Conservation (phyloP, 1,140 invertebrate species). For the Ceratina japonica region DNA sequence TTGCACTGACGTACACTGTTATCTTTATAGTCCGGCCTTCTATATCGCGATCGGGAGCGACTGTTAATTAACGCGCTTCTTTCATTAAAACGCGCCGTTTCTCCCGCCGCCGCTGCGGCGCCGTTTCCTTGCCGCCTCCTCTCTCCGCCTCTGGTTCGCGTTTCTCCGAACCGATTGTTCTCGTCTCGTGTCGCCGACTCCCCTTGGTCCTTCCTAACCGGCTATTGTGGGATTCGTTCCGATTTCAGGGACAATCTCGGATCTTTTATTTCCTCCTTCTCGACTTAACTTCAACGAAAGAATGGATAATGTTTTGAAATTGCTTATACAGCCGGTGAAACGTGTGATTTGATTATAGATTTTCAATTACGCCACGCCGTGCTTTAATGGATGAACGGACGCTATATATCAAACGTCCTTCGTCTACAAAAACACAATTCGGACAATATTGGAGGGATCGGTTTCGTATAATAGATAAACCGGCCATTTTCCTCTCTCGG, state of each 20-base stretch:
- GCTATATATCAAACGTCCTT: no score
- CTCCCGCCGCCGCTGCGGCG: no score
- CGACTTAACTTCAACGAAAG: background rate
- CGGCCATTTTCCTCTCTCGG: no score
- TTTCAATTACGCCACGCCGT: no score
- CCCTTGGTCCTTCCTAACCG: background rate
- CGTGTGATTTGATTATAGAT: no score
- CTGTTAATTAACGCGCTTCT: slow-evolving; percentile 65
- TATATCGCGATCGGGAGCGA: slow-evolving; percentile 57
- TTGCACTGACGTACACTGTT: slow-evolving; percentile 48
- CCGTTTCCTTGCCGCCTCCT: background rate
- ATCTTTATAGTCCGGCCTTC: slow-evolving; percentile 61
- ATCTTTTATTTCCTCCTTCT: slow-evolving; percentile 8
- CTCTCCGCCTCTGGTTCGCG: background rate
- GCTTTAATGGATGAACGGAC: no score
- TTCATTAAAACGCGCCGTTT: slow-evolving; percentile 36
- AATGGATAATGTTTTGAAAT: background rate
- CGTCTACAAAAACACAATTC: no score
- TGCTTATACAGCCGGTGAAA: background rate
- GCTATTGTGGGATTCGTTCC: background rate
- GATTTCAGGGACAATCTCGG: slow-evolving; percentile 10
- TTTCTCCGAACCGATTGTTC: slow-evolving; percentile 4
- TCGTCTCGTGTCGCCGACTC: background rate
- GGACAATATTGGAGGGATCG: no score
- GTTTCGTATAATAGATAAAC: no score